Evolutionary conservation across 2,888 invertebrate species (phyloP), one percentile per base, ranked within the genome.

Genomic region (Sphaerophoria rueppellii): DNA sequence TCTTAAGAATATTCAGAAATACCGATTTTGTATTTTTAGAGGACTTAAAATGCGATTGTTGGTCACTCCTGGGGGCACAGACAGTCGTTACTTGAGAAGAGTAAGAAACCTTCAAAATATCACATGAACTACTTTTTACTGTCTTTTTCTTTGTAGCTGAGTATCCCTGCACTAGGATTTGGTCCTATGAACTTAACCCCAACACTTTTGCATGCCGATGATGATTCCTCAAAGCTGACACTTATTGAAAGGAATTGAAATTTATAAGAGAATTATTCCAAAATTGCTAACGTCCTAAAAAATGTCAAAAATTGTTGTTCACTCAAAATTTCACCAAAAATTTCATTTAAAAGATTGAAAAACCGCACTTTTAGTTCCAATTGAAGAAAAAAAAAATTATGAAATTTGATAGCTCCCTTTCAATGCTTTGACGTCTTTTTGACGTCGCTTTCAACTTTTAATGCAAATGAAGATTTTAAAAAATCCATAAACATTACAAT

Each of bases 141-240:
- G 11, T 1, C 0, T 54, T 12, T 52, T 40, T 12, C 1, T 34
- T 43, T 43, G n/a, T 88, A 95, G 94, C 89, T 94, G 52, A 97
- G 96, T 6, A 93, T 96, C 72, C 96, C 96, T 0, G 97, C 97
- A 0, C 92, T 98, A 80, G 97, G 98, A 34, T 98, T 99, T 92
- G 97, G 98, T 0, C 98, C 98, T 0, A 96, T 98, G 92, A 95
- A 95, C 88, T 94, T 95, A 89, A 97, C 97, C 0, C 95, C 95
- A 0, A 94, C 97, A 2, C 93, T 96, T 1, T 93, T 98, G 4
- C 98, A 99, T 89, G 97, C 97, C 90, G 96, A 98, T 90, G 94
- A 99, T 90, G 98, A 99, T 96, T 93, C 89, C 92, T 98, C 2
- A 94, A 95, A 78, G 95, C 95, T 67, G 93, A 95, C 12, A 93